These are phyloP conservation scores for Propithecus coquereli DNA, from an alignment of 2,113 vertebrate genomes.

Conservation along the genomic window DNA sequence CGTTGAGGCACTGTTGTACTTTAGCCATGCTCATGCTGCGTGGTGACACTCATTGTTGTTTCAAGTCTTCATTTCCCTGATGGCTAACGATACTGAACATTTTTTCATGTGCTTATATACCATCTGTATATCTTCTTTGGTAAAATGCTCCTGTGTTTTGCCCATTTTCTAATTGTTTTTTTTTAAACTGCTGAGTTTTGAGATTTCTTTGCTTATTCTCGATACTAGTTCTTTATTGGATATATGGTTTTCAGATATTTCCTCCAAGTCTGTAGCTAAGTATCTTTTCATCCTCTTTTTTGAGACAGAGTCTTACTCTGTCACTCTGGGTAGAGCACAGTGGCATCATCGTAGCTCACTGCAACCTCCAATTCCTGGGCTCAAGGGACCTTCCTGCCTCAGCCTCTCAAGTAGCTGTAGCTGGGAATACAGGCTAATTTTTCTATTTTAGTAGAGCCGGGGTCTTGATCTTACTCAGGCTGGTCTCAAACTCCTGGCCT, in stretches of 20 bases:
- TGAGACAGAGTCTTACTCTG: not conserved
- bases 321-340: too few species aligned
- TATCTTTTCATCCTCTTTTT: not conserved
- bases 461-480: too few species aligned
- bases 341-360: too few species aligned
- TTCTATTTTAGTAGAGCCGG: too few species aligned
- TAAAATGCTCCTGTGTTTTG: not conserved
- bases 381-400: too few species aligned
- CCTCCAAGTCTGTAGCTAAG: not conserved
- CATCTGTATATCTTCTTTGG: not conserved
- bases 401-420: too few species aligned
- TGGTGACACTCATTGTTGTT: fast-evolving
- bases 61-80: not conserved
- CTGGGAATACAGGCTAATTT: too few species aligned
- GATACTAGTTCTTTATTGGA: not conserved
- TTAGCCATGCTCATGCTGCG: not conserved
- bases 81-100: not conserved
- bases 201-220: not conserved
- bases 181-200: not conserved
- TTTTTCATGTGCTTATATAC: not conserved
- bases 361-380: too few species aligned
- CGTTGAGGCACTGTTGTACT: fast-evolving
- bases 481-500: too few species aligned
- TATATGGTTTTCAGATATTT: not conserved
- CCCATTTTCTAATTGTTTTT: not conserved